These are phyloP conservation scores for Aplodontia rufa DNA, from an alignment of 2,113 vertebrate species.

Conservation along the genomic window DNA sequence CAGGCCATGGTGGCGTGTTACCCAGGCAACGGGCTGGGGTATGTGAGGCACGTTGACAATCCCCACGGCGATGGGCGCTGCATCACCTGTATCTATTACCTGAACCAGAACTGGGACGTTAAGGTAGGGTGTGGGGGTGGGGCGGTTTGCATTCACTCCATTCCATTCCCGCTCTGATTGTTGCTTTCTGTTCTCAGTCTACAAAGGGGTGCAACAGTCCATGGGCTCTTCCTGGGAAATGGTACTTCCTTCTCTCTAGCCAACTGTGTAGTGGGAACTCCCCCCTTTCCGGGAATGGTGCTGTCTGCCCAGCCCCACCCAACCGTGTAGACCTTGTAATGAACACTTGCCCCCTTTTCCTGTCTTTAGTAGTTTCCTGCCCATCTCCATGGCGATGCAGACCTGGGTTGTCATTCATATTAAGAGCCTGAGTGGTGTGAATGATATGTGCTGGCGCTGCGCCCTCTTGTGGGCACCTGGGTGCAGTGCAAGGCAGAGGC, in stretches of 20 bases:
- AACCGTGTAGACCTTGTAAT: neutral
- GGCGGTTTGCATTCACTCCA: neutral
- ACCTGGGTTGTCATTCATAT: conserved; percentile 28
- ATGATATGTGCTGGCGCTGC: neutral
- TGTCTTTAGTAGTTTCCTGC: conserved; percentile 68
- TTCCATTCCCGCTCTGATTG: neutral
- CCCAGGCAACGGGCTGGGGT: conserved; percentile 92
- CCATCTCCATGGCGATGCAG: conserved; percentile 55
- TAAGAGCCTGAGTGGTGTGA: conserved; percentile 9
- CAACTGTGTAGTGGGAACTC: neutral
- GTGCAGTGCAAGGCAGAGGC: neutral
- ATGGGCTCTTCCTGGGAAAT: neutral
- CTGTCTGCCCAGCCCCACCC: conserved; percentile 6
- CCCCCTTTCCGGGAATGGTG: conserved; percentile 29
- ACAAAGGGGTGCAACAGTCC: neutral
- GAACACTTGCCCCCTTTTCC: conserved; percentile 39
- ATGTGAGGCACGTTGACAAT: conserved; percentile 95
- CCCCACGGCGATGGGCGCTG: conserved; percentile 94
- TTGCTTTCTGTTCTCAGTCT: neutral
- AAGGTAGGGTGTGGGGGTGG: conserved; percentile 82
- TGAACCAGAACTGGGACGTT: conserved; percentile 94
- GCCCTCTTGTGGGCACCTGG: conserved; percentile 5
- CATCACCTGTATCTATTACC: conserved; percentile 96
- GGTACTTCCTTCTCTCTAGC: neutral
- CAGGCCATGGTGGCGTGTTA: conserved; percentile 97